phyloP scores from a whole-genome alignment of 2,888 invertebrate species.

The Tridacna gigas region DNA sequence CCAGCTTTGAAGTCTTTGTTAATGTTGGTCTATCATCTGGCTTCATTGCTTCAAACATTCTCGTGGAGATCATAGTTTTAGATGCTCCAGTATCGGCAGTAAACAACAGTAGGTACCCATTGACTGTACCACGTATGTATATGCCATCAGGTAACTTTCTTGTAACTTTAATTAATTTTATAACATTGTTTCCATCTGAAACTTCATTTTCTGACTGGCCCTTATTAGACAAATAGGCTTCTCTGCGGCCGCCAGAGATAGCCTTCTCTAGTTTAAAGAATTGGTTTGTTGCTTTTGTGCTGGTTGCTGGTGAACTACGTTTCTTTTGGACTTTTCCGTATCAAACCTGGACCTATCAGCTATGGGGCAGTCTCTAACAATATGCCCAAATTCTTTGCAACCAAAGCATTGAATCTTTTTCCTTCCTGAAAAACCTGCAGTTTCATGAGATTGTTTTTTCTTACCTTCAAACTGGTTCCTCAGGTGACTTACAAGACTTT shows the following conservation, averaged over 20 bases:
- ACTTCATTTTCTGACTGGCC: background rate
- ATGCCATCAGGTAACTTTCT: slow-evolving; percentile 22
- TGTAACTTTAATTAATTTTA: background rate
- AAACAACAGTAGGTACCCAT: background rate
- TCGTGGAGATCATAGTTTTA: slow-evolving; percentile 14
- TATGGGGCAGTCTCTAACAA: background rate
- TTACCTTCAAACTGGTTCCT: background rate
- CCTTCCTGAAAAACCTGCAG: too few relatives aligned
- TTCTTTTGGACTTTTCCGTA: background rate
- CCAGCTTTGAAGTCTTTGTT: slow-evolving; percentile 9
- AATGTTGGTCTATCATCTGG: slow-evolving; percentile 13
- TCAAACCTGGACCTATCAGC: background rate
- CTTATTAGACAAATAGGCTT: background rate
- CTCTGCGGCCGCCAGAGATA: background rate
- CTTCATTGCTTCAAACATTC: background rate
- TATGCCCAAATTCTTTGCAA: background rate
- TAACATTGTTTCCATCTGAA: background rate
- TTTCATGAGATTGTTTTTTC: background rate
- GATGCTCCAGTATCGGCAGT: slow-evolving; percentile 25
- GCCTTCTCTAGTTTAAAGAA: slow-evolving; percentile 16
- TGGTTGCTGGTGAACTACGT: background rate
- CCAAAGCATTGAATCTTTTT: background rate
- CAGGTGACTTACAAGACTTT: too few relatives aligned
- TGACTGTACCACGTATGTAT: background rate
- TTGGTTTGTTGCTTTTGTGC: background rate